Conservation (phyloP, 2,888 invertebrate species). For the Erebia epiphron region DNA sequence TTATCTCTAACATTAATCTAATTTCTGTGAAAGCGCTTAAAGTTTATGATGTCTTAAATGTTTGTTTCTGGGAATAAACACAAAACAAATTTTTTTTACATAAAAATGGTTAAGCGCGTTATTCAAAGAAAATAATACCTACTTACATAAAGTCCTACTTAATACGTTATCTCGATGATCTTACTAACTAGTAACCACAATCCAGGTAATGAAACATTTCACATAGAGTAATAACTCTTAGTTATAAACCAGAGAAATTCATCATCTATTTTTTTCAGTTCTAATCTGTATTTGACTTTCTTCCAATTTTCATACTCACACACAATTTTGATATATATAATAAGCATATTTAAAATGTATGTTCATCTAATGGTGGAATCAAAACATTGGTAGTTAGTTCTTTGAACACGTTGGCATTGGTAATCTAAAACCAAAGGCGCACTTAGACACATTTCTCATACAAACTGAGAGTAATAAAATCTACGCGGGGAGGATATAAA, state of each 20-base stretch:
- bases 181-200: not conserved
- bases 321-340: not conserved
- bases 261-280: not conserved
- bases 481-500: slow-evolving; percentile 59
- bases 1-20: slow-evolving; percentile 72
- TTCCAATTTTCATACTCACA: not conserved
- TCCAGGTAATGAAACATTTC: not conserved
- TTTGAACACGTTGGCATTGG: not conserved
- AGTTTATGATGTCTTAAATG: slow-evolving; percentile 62
- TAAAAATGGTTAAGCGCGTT: slow-evolving; percentile 35
- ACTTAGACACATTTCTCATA: slow-evolving; percentile 11
- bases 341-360: not conserved
- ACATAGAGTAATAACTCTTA: not conserved
- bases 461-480: slow-evolving; percentile 48
- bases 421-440: slow-evolving; percentile 2
- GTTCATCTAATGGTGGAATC: no score
- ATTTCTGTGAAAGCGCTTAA: slow-evolving; percentile 71
- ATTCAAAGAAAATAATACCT: slow-evolving; percentile 26
- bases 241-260: not conserved
- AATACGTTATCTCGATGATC: not conserved
- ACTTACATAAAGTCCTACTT: not conserved
- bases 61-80: slow-evolving; percentile 63
- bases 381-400: no score
- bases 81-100: slow-evolving; percentile 44
- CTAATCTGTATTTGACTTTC: not conserved